Conservation (phyloP, 2,797 vertebrate genomes). For the Scolopax rusticola region DNA sequence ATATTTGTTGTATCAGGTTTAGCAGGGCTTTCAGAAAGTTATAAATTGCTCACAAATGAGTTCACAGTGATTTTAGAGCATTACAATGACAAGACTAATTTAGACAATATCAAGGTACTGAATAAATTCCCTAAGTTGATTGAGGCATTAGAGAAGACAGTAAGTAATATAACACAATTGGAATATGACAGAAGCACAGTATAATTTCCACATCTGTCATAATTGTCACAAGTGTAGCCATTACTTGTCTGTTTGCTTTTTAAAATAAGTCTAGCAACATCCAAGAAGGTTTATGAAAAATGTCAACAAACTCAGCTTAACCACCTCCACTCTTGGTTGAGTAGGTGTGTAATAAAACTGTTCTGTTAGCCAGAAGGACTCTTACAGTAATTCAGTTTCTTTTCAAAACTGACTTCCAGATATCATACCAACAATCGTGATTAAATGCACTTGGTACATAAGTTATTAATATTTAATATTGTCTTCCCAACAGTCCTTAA, state of each 20-base stretch:
- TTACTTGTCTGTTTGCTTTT: background rate
- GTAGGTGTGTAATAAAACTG: background rate
- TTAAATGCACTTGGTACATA: background rate
- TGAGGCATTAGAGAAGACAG: slow-evolving; percentile 83
- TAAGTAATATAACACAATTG: slow-evolving; percentile 79
- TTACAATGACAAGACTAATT: slow-evolving; percentile 81
- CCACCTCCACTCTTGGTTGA: background rate
- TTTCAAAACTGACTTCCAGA: background rate
- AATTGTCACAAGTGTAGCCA: background rate
- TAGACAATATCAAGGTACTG: slow-evolving; percentile 86
- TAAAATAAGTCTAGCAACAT: background rate
- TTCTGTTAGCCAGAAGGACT: background rate
- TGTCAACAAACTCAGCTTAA: background rate
- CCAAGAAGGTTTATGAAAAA: background rate
- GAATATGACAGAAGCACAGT: background rate
- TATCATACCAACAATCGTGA: background rate
- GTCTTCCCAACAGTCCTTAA: background rate
- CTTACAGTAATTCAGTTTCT: background rate
- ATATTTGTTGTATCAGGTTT: background rate
- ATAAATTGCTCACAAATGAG: background rate
- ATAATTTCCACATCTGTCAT: background rate
- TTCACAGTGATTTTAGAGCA: background rate
- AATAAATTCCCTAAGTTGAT: slow-evolving; percentile 87
- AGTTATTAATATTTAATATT: background rate
- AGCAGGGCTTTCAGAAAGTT: background rate